phyloP scores from a whole-genome alignment of 2,797 vertebrate species.

The Mormyrus proboscirostris region DNA sequence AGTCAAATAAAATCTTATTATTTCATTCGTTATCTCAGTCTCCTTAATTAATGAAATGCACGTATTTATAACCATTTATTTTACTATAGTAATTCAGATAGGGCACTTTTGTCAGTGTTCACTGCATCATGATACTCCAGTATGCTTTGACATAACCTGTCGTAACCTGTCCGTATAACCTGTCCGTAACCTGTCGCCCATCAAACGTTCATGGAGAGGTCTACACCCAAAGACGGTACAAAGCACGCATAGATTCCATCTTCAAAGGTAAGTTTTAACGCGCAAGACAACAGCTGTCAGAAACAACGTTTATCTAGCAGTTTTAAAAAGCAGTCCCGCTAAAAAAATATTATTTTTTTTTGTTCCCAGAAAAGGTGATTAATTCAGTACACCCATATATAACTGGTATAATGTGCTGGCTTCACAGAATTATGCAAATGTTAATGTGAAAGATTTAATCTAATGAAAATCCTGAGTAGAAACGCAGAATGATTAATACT shows the following conservation, averaged over 20 bases:
- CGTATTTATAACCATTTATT: not conserved
- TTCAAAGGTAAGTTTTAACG: not conserved
- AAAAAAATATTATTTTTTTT: not conserved
- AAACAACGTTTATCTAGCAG: constrained; percentile 9
- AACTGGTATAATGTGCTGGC: not conserved
- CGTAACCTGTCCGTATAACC: too few species aligned
- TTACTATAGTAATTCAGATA: not conserved
- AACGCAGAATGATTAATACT: not conserved
- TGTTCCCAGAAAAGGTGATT: not conserved
- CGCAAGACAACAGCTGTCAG: not conserved
- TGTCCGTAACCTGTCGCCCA: not conserved
- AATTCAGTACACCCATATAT: not conserved
- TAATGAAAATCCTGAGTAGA: not conserved
- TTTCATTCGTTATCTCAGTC: not conserved
- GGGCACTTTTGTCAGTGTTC: not conserved
- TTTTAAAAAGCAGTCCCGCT: not conserved
- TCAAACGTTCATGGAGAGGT: not conserved
- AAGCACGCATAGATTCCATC: not conserved
- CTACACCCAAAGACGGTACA: not conserved
- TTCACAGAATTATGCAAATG: not conserved
- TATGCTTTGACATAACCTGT: too few species aligned
- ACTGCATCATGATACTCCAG: not conserved
- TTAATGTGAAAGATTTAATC: not conserved
- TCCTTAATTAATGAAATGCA: not conserved
- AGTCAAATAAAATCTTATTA: not conserved